These are phyloP conservation scores for Heliothis virescens DNA, from an alignment of 1,140 invertebrate species.

Conservation along the genomic window DNA sequence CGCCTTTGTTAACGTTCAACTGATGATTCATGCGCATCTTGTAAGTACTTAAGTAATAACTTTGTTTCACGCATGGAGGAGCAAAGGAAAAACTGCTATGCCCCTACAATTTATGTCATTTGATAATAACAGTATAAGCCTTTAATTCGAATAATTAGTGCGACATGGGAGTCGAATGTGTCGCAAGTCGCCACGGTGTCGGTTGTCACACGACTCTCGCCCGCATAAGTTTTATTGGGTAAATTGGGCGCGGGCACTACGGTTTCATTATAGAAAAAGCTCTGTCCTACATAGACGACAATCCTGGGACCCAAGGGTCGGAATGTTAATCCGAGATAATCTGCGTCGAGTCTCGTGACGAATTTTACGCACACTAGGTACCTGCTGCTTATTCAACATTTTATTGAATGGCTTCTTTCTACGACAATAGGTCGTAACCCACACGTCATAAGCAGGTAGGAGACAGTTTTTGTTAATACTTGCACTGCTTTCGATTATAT, in stretches of 20 bases:
- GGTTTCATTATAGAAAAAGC: slow-evolving; percentile 66
- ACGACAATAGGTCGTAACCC: slow-evolving; percentile 65
- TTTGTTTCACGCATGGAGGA: slow-evolving; percentile 27
- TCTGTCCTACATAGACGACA: slow-evolving; percentile 60
- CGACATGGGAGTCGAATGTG: slow-evolving; percentile 61
- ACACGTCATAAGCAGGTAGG: slow-evolving; percentile 65
- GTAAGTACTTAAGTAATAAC: slow-evolving; percentile 9
- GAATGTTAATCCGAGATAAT: slow-evolving; percentile 83
- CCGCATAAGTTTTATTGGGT: slow-evolving; percentile 81
- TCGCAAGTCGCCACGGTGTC: slow-evolving; percentile 56
- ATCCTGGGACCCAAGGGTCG: slow-evolving; percentile 62
- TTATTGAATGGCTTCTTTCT: slow-evolving; percentile 75
- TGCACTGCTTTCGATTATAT: slow-evolving; percentile 41
- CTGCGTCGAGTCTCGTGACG: slow-evolving; percentile 68
- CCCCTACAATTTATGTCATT: slow-evolving; percentile 24
- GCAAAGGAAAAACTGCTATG: slow-evolving; percentile 5
- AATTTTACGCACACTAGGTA: slow-evolving; percentile 81
- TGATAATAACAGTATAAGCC: slow-evolving; percentile 69
- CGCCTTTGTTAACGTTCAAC: slow-evolving; percentile 25
- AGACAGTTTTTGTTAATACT: slow-evolving; percentile 37
- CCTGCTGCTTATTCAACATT: slow-evolving; percentile 76
- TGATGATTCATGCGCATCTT: slow-evolving; percentile 29
- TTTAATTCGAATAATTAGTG: slow-evolving; percentile 75
- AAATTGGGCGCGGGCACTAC: slow-evolving; percentile 67
- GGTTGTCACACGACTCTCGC: slow-evolving; percentile 57